Base-by-base conservation (phyloP, 2,888 invertebrate species). In the Gasteruption jaculator region DNA sequence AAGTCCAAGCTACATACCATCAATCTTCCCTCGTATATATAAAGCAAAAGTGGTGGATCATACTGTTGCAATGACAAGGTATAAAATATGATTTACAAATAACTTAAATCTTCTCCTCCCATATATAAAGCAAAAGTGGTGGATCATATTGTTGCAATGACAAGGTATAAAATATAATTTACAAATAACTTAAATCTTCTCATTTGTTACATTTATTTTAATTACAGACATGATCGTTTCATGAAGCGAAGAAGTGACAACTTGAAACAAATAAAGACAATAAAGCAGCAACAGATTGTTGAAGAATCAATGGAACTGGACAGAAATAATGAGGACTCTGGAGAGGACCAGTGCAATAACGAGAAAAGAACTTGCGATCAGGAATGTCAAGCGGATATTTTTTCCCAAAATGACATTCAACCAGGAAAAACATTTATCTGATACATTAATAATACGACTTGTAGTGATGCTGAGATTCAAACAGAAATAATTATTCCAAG, bases 1-100 rank as follows among this genome's bases (percentile, higher is more conserved):
- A 22, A 48, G 45, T 40, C 45, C 49, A 12, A 38, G 42, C 24
- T 49, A 45, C 31, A 40, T 35, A 25, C 47, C 48, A 36, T 43
- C 49, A 15, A 45, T 42, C 27, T 49, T 49, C 35, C 45, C n/a
- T n/a, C n/a, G n/a, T 41, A 29, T 32, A 30, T 21, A 32, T 30
- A n/a, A 41, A 41, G 19, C 34, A 43, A 29, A 41, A n/a, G n/a
- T n/a, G n/a, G n/a, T n/a, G n/a, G n/a, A n/a, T n/a, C n/a, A n/a
- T n/a, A n/a, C n/a, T n/a, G n/a, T n/a, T n/a, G n/a, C n/a, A n/a
- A n/a, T n/a, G n/a, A n/a, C n/a, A n/a, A n/a, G n/a, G n/a, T n/a
- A n/a, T n/a, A n/a, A n/a, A n/a, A n/a, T n/a, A n/a, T n/a, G n/a
- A n/a, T n/a, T n/a, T n/a, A n/a, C n/a, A n/a, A n/a, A n/a, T n/a